Conservation (phyloP, 92 coral and sea anemone genomes). For the Zoanthus gigantus region DNA sequence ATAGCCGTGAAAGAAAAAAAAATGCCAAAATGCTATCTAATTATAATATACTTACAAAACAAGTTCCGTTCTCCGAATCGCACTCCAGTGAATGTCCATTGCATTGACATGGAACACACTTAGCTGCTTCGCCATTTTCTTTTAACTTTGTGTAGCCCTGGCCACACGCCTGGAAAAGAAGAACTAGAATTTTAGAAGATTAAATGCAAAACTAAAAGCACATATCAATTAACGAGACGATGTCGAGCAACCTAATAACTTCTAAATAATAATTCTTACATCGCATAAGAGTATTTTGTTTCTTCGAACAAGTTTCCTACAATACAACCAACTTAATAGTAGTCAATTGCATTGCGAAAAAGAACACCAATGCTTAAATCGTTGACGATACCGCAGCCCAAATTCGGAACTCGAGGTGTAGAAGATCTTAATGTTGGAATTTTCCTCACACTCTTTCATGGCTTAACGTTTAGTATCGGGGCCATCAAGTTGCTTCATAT, state of each 20-base stretch:
- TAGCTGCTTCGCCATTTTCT: conserved; percentile 43
- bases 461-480: too few relatives aligned
- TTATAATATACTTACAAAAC: conserved; percentile 69
- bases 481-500: too few relatives aligned
- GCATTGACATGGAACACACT: conserved; percentile 80
- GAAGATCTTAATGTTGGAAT: too few relatives aligned
- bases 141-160: conserved; percentile 69
- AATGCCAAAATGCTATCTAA: neutral
- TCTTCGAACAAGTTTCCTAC: too few relatives aligned
- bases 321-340: too few relatives aligned
- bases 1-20: neutral
- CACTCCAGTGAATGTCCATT: conserved; percentile 82
- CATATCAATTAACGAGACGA: neutral
- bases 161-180: conserved; percentile 68
- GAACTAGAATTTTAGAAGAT: neutral
- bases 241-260: neutral
- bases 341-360: too few relatives aligned
- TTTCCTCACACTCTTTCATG: too few relatives aligned
- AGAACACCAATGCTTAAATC: too few relatives aligned
- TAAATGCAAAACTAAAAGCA: neutral
- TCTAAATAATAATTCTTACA: too few relatives aligned
- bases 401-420: too few relatives aligned
- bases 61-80: conserved; percentile 77
- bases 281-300: too few relatives aligned
- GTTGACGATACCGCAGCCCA: too few relatives aligned